phyloP scores from a whole-genome alignment of 2,888 invertebrate genomes.

The Chymomyza fuscimana region DNA sequence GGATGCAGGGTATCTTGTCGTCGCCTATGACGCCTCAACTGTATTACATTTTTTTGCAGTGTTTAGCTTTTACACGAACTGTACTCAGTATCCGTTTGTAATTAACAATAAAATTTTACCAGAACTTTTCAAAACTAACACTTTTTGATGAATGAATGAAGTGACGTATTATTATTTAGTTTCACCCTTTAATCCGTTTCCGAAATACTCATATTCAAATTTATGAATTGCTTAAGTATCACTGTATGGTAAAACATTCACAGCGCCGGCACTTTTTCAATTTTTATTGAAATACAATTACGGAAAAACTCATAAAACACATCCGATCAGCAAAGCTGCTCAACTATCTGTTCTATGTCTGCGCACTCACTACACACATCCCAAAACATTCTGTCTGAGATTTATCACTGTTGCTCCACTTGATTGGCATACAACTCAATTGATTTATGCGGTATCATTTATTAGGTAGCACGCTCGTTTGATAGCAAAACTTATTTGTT shows the following conservation, averaged over 20 bases:
- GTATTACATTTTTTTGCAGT: no score
- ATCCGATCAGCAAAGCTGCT: slow-evolving; percentile 21
- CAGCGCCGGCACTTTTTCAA: neutral
- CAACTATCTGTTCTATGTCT: slow-evolving; percentile 12
- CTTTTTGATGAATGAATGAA: no score
- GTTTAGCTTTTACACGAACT: no score
- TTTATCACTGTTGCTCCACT: slow-evolving; percentile 62
- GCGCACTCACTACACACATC: slow-evolving; percentile 18
- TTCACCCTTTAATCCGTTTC: no score
- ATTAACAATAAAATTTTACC: no score
- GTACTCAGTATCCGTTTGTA: no score
- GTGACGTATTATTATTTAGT: no score
- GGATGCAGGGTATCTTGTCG: no score
- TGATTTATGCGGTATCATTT: slow-evolving; percentile 69
- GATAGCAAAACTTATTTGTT: slow-evolving; percentile 37
- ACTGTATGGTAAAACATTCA: neutral
- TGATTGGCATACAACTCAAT: slow-evolving; percentile 72
- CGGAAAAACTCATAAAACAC: slow-evolving; percentile 34
- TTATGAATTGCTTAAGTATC: neutral
- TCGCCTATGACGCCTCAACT: no score
- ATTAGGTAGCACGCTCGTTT: slow-evolving; percentile 53
- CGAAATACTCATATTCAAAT: neutral
- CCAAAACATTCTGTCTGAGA: slow-evolving; percentile 53
- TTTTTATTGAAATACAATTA: neutral
- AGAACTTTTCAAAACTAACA: no score